These are phyloP conservation scores for Orthonychiurus folsomi DNA, from an alignment of 2,888 invertebrate species.

Conservation along the genomic window DNA sequence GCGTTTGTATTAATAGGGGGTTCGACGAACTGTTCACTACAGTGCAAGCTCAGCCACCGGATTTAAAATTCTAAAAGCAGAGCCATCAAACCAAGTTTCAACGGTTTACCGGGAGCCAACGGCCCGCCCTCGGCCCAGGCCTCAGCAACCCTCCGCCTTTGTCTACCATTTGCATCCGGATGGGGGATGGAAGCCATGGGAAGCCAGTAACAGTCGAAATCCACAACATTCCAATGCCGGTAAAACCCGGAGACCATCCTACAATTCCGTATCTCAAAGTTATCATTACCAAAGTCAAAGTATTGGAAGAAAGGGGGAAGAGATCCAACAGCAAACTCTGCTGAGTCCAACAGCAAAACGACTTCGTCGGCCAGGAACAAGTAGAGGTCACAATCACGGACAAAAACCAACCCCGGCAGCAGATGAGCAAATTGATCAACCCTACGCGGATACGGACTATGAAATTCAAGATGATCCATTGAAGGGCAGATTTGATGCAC, in stretches of 20 bases:
- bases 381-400: no score
- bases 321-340: neutral
- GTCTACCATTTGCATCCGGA: constrained; percentile 38
- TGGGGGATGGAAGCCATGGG: constrained; percentile 36
- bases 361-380: neutral
- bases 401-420: neutral
- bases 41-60: constrained; percentile 34
- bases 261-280: neutral
- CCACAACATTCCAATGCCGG: neutral
- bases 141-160: constrained; percentile 29
- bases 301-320: constrained; percentile 1
- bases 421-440: neutral
- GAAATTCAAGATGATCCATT: neutral
- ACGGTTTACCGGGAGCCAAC: constrained; percentile 21
- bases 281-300: neutral
- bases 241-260: neutral
- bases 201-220: constrained; percentile 14
- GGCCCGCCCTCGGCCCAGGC: constrained; percentile 17
- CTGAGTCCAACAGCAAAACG: neutral
- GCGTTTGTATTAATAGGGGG: constrained; percentile 14
- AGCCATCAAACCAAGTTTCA: constrained; percentile 2
- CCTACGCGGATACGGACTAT: neutral
- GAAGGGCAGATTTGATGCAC: neutral
- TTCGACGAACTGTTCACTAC: constrained; percentile 27
- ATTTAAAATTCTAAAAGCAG: constrained; percentile 23